These are phyloP conservation scores for Misgurnus anguillicaudatus DNA, from an alignment of 2,113 vertebrate genomes.

Conservation along the genomic window DNA sequence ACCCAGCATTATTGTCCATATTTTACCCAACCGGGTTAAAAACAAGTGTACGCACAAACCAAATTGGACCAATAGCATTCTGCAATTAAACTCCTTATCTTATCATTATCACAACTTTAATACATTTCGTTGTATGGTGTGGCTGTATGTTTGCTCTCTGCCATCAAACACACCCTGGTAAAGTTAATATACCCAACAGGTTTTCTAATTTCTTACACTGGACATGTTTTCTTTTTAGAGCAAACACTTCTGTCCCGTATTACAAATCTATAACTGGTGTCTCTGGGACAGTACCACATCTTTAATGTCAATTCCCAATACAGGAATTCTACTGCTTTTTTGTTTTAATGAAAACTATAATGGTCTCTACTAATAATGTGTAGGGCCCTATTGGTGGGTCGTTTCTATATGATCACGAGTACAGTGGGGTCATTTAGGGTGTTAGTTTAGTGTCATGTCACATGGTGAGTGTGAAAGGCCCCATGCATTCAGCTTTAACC, in stretches of 20 bases:
- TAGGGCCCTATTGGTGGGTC: too few relatives aligned
- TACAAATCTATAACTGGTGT: not conserved
- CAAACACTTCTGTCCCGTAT: not conserved
- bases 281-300: not conserved
- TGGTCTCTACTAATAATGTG: too few relatives aligned
- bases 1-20: too few relatives aligned
- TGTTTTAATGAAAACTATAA: too few relatives aligned
- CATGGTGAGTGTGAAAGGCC: not conserved
- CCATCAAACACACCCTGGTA: not conserved
- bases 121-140: not conserved
- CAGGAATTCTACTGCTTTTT: too few relatives aligned
- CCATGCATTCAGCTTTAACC: not conserved
- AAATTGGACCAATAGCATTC: not conserved
- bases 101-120: not conserved
- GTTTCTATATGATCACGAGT: not conserved
- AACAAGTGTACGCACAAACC: not conserved
- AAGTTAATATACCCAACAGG: not conserved
- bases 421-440: not conserved
- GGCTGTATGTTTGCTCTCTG: not conserved
- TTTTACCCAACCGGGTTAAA: too few relatives aligned
- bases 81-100: not conserved
- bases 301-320: not conserved
- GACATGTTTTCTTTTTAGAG: not conserved
- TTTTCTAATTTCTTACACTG: not conserved
- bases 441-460: not conserved